A percentile compares a stretch with the other conserved stretches of the same genome.
These are phyloP conservation scores for Apoda limacodes DNA, from an alignment of 2,888 invertebrate species.

Conservation along the genomic window DNA sequence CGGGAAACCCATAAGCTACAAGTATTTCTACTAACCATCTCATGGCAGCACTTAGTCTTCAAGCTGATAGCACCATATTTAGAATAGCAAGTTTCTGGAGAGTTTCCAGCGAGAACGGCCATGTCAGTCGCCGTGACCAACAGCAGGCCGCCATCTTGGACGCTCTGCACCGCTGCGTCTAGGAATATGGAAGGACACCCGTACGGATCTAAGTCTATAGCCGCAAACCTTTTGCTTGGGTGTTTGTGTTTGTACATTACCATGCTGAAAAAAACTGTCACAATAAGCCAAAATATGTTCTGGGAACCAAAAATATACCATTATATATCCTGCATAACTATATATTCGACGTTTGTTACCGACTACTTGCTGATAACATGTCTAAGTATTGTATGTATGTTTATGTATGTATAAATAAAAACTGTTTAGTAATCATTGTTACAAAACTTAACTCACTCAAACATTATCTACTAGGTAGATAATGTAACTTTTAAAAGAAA, in stretches of 20 bases:
- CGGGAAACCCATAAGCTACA: no score
- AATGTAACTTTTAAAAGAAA: no score
- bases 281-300: no score
- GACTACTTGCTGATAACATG: no score
- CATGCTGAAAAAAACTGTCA: conserved; percentile 72
- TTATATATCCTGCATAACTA: no score
- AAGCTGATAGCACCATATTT: conserved; percentile 95
- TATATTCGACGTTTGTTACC: no score
- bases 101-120: conserved; percentile 95
- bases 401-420: no score
- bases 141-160: conserved; percentile 86
- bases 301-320: no score
- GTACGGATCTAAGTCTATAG: conserved; percentile 97
- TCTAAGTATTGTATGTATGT: no score
- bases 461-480: no score
- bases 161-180: conserved; percentile 86
- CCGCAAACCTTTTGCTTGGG: conserved; percentile 79
- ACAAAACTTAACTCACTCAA: no score
- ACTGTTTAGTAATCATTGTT: no score
- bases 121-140: conserved; percentile 98
- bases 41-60: conserved; percentile 90
- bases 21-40: conserved; percentile 87
- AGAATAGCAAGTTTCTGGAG: conserved; percentile 91
- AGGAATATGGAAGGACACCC: conserved; percentile 95
- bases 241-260: conserved; percentile 85